phyloP scores from a whole-genome alignment of 2,113 vertebrate species.

The Ochotona curzoniae region DNA sequence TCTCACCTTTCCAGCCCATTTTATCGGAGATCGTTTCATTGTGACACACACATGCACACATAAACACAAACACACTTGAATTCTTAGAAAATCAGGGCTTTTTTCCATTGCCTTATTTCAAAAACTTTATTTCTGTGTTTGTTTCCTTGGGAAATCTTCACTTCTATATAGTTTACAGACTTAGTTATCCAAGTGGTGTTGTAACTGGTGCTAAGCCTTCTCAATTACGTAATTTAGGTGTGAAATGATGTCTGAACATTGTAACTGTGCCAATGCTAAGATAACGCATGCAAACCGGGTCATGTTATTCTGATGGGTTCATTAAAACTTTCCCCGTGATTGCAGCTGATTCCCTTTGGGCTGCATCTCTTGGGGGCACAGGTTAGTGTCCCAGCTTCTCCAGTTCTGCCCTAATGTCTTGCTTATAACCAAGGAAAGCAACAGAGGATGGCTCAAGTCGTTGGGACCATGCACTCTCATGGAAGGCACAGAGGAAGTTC shows the following conservation, averaged over 20 bases:
- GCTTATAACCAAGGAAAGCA: no score
- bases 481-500: no score
- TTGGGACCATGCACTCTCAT: no score
- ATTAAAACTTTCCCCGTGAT: neutral
- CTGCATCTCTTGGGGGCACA: no score
- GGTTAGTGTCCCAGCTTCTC: no score
- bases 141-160: neutral
- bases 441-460: no score
- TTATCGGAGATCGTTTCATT: neutral
- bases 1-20: neutral
- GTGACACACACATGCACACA: neutral
- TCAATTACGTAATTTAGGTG: neutral
- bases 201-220: neutral
- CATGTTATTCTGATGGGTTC: neutral
- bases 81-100: neutral
- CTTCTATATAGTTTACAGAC: neutral
- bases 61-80: neutral
- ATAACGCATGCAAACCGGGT: neutral
- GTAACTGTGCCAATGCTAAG: neutral
- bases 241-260: neutral
- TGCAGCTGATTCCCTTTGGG: no score
- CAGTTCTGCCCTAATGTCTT: no score
- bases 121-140: neutral
- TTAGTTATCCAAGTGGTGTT: neutral
- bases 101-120: neutral